Percentiles rank a stretch among this genome's conserved stretches.
Evolutionary conservation across 2,888 invertebrate species (phyloP).

Genomic region (Ditula angustiorana): DNA sequence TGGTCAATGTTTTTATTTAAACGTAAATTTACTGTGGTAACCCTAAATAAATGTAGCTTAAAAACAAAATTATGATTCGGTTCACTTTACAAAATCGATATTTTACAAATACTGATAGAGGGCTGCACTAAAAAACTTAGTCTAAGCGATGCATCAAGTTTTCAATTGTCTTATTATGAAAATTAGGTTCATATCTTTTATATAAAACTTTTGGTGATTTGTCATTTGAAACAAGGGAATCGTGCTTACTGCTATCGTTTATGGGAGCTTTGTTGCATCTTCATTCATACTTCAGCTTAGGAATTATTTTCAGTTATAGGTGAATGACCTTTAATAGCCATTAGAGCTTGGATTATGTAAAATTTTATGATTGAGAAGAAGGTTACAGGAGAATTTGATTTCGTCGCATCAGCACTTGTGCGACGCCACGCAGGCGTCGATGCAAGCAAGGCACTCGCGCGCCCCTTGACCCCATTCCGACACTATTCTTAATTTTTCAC

Average conservation of each 20-base stretch:
- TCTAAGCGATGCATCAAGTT: conserved; percentile 64
- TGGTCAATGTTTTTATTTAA: too few species aligned
- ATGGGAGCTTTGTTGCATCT: conserved; percentile 10
- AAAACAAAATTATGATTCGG: background rate
- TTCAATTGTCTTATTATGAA: conserved; percentile 67
- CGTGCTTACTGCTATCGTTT: conserved; percentile 12
- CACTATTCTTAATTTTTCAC: conserved; percentile 35
- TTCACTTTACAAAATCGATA: conserved; percentile 9
- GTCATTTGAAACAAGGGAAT: conserved; percentile 24
- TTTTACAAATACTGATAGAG: background rate
- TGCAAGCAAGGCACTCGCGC: conserved; percentile 26
- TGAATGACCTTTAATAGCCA: background rate
- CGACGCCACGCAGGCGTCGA: conserved; percentile 27
- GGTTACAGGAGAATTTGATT: conserved; percentile 19
- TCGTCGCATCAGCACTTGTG: conserved; percentile 19
- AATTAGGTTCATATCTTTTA: conserved; percentile 53
- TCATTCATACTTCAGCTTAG: background rate
- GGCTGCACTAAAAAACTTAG: conserved; percentile 52
- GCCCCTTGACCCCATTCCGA: conserved; percentile 39
- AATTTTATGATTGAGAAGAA: background rate
- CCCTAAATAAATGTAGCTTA: too few species aligned
- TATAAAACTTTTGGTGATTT: conserved; percentile 36
- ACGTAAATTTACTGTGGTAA: too few species aligned
- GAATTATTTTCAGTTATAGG: background rate
- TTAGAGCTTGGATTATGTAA: too few species aligned